phyloP scores from a whole-genome alignment of 2,797 vertebrate species.

The Labroides dimidiatus region DNA sequence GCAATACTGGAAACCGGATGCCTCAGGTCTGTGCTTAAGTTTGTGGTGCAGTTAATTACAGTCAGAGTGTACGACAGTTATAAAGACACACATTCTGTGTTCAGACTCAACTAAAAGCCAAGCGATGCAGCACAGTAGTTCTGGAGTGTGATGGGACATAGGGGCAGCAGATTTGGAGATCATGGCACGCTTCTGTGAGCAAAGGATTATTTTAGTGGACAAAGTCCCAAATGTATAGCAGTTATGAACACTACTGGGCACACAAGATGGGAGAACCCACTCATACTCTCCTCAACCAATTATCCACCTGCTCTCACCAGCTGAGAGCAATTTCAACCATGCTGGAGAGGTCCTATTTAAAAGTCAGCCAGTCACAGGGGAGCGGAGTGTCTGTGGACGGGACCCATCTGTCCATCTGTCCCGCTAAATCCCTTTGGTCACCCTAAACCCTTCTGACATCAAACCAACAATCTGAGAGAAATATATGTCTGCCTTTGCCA shows the following conservation, averaged over 20 bases:
- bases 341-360: slow-evolving; percentile 63
- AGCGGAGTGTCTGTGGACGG: slow-evolving; percentile 12
- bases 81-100: slow-evolving; percentile 26
- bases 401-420: slow-evolving; percentile 59
- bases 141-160: slow-evolving; percentile 44
- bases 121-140: slow-evolving; percentile 35
- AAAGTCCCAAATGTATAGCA: slow-evolving; percentile 51
- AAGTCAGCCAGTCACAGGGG: slow-evolving; percentile 69
- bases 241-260: slow-evolving; percentile 58
- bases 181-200: slow-evolving; percentile 55
- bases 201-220: slow-evolving; percentile 49
- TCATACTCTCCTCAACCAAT: slow-evolving; percentile 62
- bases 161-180: slow-evolving; percentile 53
- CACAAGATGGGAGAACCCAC: slow-evolving; percentile 34
- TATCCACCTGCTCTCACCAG: slow-evolving; percentile 72
- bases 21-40: slow-evolving; percentile 51
- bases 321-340: slow-evolving; percentile 61
- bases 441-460: slow-evolving; percentile 16
- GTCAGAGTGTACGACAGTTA: slow-evolving; percentile 40
- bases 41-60: slow-evolving; percentile 62
- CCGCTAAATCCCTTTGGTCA: slow-evolving; percentile 13
- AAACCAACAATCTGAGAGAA: slow-evolving; percentile 16
- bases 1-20: slow-evolving; percentile 31
- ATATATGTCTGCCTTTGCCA: slow-evolving; percentile 25
- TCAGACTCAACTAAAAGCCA: slow-evolving; percentile 50